These are phyloP conservation scores for Melanerpes formicivorus DNA, from an alignment of 2,113 vertebrate genomes.

Conservation along the genomic window DNA sequence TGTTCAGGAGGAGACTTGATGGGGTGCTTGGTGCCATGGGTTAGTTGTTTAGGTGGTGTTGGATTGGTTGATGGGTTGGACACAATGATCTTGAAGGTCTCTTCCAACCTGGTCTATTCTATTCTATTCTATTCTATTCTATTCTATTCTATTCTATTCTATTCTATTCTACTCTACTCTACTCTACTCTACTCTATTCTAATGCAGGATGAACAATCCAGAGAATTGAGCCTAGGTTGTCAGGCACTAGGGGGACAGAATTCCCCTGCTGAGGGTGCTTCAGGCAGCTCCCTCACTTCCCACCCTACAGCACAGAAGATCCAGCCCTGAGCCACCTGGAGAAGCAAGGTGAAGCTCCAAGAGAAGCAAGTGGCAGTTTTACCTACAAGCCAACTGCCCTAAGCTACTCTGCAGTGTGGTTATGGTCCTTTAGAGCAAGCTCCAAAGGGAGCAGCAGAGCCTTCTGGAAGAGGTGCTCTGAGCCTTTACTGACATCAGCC, in stretches of 20 bases:
- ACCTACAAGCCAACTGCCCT: not conserved
- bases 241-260: not conserved
- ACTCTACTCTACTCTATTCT: no score
- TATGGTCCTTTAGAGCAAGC: not conserved
- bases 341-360: not conserved
- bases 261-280: not conserved
- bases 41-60: no score
- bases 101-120: no score
- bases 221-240: not conserved
- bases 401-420: not conserved
- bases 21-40: no score
- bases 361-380: not conserved
- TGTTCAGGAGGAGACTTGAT: no score
- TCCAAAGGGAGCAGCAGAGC: not conserved
- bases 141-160: no score
- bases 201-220: not conserved
- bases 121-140: no score
- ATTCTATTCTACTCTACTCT: no score
- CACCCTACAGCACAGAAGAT: not conserved
- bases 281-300: not conserved
- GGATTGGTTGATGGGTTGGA: no score
- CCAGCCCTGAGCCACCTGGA: not conserved
- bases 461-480: not conserved
- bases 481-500: not conserved
- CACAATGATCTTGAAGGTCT: no score